A percentile compares a stretch with the other conserved stretches of the same genome.
Evolutionary conservation across 2,888 invertebrate species (phyloP).

Genomic region (Aphrophora alni): DNA sequence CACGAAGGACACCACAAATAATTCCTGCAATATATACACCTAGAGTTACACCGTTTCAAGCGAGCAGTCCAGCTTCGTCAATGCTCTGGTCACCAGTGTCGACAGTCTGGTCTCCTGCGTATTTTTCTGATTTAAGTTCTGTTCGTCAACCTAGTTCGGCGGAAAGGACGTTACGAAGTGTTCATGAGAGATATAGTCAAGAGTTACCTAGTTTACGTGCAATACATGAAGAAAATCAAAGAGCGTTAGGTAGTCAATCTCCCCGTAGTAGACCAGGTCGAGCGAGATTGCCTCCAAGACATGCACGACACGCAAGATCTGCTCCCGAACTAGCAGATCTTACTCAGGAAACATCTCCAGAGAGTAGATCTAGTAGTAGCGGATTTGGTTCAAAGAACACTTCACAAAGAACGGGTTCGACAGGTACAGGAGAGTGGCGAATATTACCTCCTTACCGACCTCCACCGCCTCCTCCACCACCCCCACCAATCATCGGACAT

Average conservation of each 20-base stretch:
- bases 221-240: conserved; percentile 73
- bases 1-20: conserved; percentile 45
- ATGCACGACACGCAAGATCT: conserved; percentile 69
- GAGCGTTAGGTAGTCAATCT: conserved; percentile 52
- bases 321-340: conserved; percentile 68
- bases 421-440: conserved; percentile 45
- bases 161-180: conserved; percentile 63
- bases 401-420: conserved; percentile 60
- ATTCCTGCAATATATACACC: conserved; percentile 55
- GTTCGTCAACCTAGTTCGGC: conserved; percentile 74
- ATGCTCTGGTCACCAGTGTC: conserved; percentile 70
- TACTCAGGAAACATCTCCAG: conserved; percentile 77
- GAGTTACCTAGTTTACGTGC: conserved; percentile 74
- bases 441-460: conserved; percentile 77
- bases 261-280: conserved; percentile 56
- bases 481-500: conserved; percentile 66
- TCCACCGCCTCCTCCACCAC: conserved; percentile 69
- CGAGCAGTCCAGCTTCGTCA: conserved; percentile 65
- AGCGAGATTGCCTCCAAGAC: conserved; percentile 69
- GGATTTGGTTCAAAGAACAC: conserved; percentile 93
- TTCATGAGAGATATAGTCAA: conserved; percentile 73
- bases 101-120: conserved; percentile 66
- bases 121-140: conserved; percentile 87
- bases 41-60: conserved; percentile 59
- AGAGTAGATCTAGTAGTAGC: conserved; percentile 86